These are phyloP conservation scores for Sylvia atricapilla DNA, from an alignment of 2,113 vertebrate species.

Conservation along the genomic window DNA sequence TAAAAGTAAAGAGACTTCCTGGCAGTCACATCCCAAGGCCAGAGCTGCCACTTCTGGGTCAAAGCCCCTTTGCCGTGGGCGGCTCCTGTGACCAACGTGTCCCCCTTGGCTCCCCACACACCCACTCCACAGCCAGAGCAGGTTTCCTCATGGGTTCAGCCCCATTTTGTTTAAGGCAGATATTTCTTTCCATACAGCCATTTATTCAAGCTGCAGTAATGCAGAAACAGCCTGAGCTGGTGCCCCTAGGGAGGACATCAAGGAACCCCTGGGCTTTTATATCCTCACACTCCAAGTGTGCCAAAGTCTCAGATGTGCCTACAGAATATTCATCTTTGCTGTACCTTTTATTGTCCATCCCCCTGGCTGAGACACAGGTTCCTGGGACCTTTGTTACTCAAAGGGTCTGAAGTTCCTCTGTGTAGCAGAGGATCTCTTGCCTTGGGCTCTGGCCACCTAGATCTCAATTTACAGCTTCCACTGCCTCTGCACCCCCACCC, in stretches of 20 bases:
- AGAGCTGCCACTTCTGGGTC: neutral
- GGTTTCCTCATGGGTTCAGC: accelerated
- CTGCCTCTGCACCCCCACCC: neutral
- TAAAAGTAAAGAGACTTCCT: too few relatives aligned
- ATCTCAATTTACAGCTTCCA: neutral
- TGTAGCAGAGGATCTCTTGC: neutral
- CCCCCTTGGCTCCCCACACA: neutral
- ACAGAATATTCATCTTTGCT: neutral
- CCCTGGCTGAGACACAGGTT: too few relatives aligned
- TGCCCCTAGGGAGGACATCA: too few relatives aligned
- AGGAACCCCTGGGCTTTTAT: neutral
- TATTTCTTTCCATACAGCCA: neutral
- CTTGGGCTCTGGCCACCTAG: neutral
- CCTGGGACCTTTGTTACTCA: neutral
- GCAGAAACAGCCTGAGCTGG: accelerated
- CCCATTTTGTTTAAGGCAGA: neutral
- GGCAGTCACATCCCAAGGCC: neutral
- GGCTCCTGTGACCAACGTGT: accelerated
- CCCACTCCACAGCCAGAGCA: neutral
- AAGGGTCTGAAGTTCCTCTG: neutral
- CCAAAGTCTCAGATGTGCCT: neutral
- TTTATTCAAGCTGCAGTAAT: neutral
- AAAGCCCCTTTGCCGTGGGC: accelerated
- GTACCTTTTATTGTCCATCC: neutral
- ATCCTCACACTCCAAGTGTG: neutral